Evolutionary conservation across 1,140 invertebrate species (phyloP).

Genomic region (Dysdera silvatica): DNA sequence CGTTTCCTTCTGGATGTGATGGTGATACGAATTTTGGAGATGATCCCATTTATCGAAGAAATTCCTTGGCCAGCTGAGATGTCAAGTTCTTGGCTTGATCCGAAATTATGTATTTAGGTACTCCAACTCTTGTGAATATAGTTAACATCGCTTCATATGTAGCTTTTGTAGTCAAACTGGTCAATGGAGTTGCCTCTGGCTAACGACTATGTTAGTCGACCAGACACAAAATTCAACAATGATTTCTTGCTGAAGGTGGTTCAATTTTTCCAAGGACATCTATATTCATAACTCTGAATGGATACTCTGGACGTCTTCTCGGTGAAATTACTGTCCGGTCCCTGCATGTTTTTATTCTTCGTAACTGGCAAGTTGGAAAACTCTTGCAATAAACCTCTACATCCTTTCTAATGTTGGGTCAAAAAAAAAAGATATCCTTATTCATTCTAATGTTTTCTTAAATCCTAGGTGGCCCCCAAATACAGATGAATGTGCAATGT

Average conservation of each 20-base stretch:
- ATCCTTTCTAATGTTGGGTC: background rate
- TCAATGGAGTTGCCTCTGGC: background rate
- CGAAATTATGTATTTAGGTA: constrained; percentile 1
- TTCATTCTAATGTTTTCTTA: background rate
- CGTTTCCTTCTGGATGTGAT: background rate
- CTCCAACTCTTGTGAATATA: background rate
- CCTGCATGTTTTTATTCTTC: background rate
- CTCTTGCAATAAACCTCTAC: background rate
- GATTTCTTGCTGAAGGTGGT: background rate
- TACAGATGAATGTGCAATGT: background rate
- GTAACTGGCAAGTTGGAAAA: background rate
- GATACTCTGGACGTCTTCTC: background rate
- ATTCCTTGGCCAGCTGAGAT: background rate
- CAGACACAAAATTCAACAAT: background rate
- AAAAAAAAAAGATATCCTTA: background rate
- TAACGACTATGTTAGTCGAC: background rate
- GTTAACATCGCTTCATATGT: background rate
- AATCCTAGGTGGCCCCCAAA: background rate
- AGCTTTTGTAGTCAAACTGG: background rate
- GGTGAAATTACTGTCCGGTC: background rate
- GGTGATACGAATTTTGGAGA: background rate
- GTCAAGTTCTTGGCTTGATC: constrained; percentile 6
- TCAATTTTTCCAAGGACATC: background rate
- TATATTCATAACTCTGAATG: background rate
- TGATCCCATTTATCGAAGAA: background rate